Evolutionary conservation across 2,888 invertebrate genomes (phyloP).

Genomic region (Quadroppia sp.): DNA sequence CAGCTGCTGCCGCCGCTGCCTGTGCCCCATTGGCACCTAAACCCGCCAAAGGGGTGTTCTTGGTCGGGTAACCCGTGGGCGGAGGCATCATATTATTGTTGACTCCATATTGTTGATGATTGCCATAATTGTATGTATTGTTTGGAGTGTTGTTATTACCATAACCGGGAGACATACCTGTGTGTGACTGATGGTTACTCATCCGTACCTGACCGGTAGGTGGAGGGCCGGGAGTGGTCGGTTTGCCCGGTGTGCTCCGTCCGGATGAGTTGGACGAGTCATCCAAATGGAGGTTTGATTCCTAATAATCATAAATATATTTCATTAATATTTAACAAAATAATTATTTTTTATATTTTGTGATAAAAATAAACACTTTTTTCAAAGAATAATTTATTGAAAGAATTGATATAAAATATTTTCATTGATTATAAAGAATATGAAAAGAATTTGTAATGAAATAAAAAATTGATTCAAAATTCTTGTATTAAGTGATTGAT

Average conservation of each 20-base stretch:
- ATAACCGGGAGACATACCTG: slow-evolving; percentile 61
- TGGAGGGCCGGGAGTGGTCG: slow-evolving; percentile 11
- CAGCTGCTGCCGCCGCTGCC: slow-evolving; percentile 49
- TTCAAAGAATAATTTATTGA: too few species aligned
- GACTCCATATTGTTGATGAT: slow-evolving; percentile 50
- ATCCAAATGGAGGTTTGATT: slow-evolving; percentile 25
- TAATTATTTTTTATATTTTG: too few species aligned
- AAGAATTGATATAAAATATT: too few species aligned
- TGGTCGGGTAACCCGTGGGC: slow-evolving; percentile 47
- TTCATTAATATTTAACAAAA: too few species aligned
- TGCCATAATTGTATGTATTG: slow-evolving; percentile 50
- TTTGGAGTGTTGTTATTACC: slow-evolving; percentile 47
- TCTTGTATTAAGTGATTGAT: not conserved
- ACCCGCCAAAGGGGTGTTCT: slow-evolving; percentile 42
- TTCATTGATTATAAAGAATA: not conserved
- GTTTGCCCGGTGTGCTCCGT: slow-evolving; percentile 29
- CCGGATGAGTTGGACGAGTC: slow-evolving; percentile 27
- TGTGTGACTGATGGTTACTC: slow-evolving; percentile 89
- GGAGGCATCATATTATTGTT: slow-evolving; percentile 49
- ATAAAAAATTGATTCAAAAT: not conserved
- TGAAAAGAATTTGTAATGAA: not conserved
- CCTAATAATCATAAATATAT: not conserved
- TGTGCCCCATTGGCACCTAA: slow-evolving; percentile 47
- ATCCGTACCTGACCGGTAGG: slow-evolving; percentile 55
- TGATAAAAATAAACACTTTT: too few species aligned